phyloP scores from a whole-genome alignment of 2,797 vertebrate species.

The Eospalax fontanierii region DNA sequence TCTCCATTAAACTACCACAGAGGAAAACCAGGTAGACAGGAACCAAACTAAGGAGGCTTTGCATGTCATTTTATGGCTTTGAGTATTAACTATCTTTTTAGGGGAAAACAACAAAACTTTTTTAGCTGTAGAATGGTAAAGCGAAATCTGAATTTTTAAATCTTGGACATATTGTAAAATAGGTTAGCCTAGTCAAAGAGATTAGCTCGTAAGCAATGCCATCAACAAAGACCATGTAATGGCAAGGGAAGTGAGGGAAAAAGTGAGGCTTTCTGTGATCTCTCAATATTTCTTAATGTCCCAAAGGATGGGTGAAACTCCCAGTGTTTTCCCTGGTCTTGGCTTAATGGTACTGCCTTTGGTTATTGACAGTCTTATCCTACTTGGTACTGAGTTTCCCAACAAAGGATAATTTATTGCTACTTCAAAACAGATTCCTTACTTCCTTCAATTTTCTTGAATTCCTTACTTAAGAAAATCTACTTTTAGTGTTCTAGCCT shows the following conservation, averaged over 20 bases:
- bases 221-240: not conserved
- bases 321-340: not conserved
- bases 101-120: not conserved
- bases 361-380: not conserved
- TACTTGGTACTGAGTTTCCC: not conserved
- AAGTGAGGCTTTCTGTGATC: not conserved
- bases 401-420: not conserved
- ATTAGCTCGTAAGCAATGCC: not conserved
- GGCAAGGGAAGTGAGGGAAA: not conserved
- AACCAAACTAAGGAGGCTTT: not conserved
- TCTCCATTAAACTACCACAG: no score
- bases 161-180: not conserved
- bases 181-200: not conserved
- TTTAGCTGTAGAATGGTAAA: not conserved
- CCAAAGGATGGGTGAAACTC: not conserved
- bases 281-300: not conserved
- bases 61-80: not conserved
- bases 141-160: no score
- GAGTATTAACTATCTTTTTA: not conserved
- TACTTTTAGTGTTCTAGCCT: not conserved
- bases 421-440: not conserved
- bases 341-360: rapidly evolving
- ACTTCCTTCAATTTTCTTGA: not conserved
- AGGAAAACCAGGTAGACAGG: not conserved
- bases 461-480: not conserved